Evolutionary conservation across 1,140 invertebrate genomes (phyloP), one percentile per base, ranked within the genome.

Genomic region (Drosophila neocordata): DNA sequence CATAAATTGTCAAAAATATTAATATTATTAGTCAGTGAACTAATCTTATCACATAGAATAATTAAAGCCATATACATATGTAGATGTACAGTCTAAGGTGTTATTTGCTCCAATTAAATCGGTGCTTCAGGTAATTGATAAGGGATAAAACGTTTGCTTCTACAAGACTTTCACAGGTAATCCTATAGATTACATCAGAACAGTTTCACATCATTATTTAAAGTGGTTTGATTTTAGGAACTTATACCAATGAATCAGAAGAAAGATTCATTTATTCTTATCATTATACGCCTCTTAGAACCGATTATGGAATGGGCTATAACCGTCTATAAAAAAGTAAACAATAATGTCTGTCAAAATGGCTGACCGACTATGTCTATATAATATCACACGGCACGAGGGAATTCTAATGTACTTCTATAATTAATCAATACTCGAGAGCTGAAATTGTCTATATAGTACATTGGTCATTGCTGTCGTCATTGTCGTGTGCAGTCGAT

Each of bases 331-430:
- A 8, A 31, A 27, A 15, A 55, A 55, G n/a, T 34, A 15, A 55
- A 55, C 34, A 9, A 34, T 13, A 55, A 34, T 31, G 24, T 31
- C 52, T n/a, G 52, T 9, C 24, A 55, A 55, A 18, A 55, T 55
- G 52, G 52, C 52, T n/a, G 52, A 15, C 52, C 6, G 24, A 20
- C 15, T 31, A 31, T 31, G 7, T 31, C 27, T 31, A 31, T 31
- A 5, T 31, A 12, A 31, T 31, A 31, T 27, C 52, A 18, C 52
- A 34, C 52, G n/a, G 52, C 27, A 13, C 52, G 24, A 4, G 2
- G n/a, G 24, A 24, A 31, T 44, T 44, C 52, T 15, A 55, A 13
- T 34, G 15, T 53, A 27, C 20, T 2, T 24, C 24, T 53, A 6
- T n/a, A 12, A 11, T 24, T 18, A 55, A 55, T 31, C 52, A 55